These are phyloP conservation scores for Brenthis daphne DNA, from an alignment of 2,888 invertebrate genomes.

Conservation along the genomic window DNA sequence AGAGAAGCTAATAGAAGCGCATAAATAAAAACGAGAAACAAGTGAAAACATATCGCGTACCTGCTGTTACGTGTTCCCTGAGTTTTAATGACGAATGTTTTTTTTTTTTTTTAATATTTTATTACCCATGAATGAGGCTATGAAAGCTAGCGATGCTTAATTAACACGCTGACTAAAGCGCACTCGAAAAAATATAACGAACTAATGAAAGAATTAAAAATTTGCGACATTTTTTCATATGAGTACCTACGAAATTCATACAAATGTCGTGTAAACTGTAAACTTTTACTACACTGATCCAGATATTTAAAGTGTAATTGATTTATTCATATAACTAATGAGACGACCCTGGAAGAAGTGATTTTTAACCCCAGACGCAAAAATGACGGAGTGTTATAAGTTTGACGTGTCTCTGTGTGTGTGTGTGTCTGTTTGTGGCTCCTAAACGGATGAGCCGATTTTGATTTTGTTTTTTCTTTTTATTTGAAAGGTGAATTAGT, in stretches of 20 bases:
- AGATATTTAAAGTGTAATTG: not conserved
- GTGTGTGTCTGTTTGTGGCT: too few species aligned
- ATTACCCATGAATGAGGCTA: constrained; percentile 15
- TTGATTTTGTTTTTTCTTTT: too few species aligned
- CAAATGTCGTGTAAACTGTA: not conserved
- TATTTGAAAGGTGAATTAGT: too few species aligned
- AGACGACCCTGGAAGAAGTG: too few species aligned
- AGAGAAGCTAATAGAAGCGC: too few species aligned
- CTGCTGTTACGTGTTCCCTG: not conserved
- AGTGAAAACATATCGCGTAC: not conserved
- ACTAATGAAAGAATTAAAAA: constrained; percentile 20
- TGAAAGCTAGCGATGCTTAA: constrained; percentile 23
- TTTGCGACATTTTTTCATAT: constrained; percentile 17
- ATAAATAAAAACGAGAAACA: not conserved
- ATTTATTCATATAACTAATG: not conserved
- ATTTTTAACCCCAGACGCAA: too few species aligned
- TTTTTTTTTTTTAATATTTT: not conserved
- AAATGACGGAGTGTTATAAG: too few species aligned
- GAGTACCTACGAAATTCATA: constrained; percentile 1
- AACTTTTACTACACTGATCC: constrained; percentile 3
- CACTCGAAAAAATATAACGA: constrained; percentile 24
- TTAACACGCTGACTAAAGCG: constrained; percentile 34
- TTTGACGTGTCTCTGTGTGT: too few species aligned
- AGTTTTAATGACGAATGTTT: constrained; percentile 8
- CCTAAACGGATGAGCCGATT: too few species aligned